Base-by-base conservation (phyloP, 2,888 invertebrate species). In the Pandemis heparana region DNA sequence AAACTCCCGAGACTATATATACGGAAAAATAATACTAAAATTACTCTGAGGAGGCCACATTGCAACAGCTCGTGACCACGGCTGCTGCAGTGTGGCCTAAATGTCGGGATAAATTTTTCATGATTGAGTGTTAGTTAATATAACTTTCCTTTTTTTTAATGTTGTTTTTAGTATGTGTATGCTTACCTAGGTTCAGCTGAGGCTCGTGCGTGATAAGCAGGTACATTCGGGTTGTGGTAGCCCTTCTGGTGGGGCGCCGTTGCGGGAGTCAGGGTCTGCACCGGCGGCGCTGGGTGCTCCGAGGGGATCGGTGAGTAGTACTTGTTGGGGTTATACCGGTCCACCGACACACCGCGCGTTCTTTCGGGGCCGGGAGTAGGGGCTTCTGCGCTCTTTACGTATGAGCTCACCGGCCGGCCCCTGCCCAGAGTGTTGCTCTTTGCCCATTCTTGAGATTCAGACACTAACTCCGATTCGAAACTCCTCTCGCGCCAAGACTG, bases 181-280 rank as follows among this genome's bases (percentile, higher is more conserved):
- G 14, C 82, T 87, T 79, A 93, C 94, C 93, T 92, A 80, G 92
- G 90, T 91, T 94, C 94, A 85, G 89, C 93, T 83, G 94, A 92
- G 81, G 90, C 90, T 86, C 91, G 93, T 75, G 87, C 85, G 79
- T 90, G 94, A 82, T 89, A 95, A 83, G 89, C 95, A 86, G 92
- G 94, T 82, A 91, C 91, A 75, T 86, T 91, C n/a, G 91, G 94
- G 84, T 92, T 93, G 80, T 92, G 91, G 78, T 92, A 89, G 66
- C 87, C 85, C 75, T 87, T 87, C 16, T 79, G 77, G 59, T 90
- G 91, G 3, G 88, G 89, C 9, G 90, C 86, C 41, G 92, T 89
- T 7, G 85, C 78, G 4, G 90, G 92, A 74, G 91, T 89, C 83
- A 95, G 85, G 3, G 94, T 94, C 77, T 95, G 95, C 74, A 92